phyloP scores from a whole-genome alignment of 2,797 vertebrate species.

The Oreonectes daqikongensis region DNA sequence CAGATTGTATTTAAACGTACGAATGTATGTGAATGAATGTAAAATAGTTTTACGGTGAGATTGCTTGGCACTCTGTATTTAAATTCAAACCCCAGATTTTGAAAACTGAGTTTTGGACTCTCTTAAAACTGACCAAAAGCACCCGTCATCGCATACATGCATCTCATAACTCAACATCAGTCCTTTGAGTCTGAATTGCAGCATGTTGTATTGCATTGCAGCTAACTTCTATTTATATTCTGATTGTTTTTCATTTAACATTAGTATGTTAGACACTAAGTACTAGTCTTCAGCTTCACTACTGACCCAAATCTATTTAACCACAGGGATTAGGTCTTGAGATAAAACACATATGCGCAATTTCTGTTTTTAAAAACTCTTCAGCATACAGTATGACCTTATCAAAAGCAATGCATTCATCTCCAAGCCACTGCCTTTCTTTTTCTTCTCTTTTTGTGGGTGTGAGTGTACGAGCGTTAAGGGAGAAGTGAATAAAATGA shows the following conservation, averaged over 20 bases:
- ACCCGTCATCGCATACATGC: neutral
- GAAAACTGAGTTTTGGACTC: neutral
- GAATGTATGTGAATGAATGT: too few relatives aligned
- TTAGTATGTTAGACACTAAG: neutral
- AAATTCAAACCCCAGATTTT: too few relatives aligned
- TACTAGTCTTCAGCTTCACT: slow-evolving; percentile 12
- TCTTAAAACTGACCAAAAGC: neutral
- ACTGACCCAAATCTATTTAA: slow-evolving; percentile 42
- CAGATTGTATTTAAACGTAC: too few relatives aligned
- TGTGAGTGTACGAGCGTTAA: slow-evolving; percentile 37
- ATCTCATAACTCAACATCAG: neutral
- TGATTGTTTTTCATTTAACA: slow-evolving; percentile 16
- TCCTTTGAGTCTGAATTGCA: neutral
- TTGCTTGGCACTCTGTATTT: too few relatives aligned
- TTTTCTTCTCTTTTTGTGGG: slow-evolving; percentile 10
- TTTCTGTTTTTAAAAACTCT: slow-evolving; percentile 41
- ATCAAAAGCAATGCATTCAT: slow-evolving; percentile 37
- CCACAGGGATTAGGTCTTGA: slow-evolving; percentile 37
- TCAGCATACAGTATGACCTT: slow-evolving; percentile 44
- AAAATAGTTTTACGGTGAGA: too few relatives aligned
- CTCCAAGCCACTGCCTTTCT: slow-evolving; percentile 1
- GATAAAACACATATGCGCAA: slow-evolving; percentile 19
- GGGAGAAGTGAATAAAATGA: slow-evolving; percentile 51
- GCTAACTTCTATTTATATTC: neutral
- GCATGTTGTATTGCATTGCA: neutral